Base-by-base conservation (phyloP, 2,888 invertebrate genomes). In the Heliconius aoede region DNA sequence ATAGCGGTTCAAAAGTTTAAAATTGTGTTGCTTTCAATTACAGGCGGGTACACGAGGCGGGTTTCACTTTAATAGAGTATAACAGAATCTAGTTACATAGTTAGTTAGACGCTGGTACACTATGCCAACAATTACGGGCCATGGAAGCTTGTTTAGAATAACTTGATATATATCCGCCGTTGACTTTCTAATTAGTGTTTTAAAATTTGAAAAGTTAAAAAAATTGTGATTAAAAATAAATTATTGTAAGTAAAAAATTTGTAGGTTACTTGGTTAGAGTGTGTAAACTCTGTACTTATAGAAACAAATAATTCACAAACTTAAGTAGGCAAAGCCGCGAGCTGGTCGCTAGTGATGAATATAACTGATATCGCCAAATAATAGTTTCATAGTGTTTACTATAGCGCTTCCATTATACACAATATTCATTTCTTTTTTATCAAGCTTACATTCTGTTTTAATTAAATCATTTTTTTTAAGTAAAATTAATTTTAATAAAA, bases 31-130 rank as follows among this genome's bases (percentile, higher is more conserved):
- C 30, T 28, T 32, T 65, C n/a, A 40, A 69, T 30, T 69, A 55
- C 30, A 69, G 55, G 51, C 51, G 68, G n/a, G 9, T 55, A 55
- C 13, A 55, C 68, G 21, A 69, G 68, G 69, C 55, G n/a, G 46
- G 51, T 55, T 65, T 24, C 69, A 24, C 55, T 30, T 69, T 69
- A 69, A 69, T 69, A 69, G 55, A 55, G 32, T 69, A 69, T 51
- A 32, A 32, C 30, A 55, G 51, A 69, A 55, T 69, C 24, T 69
- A 55, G 69, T 69, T 69, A 69, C n/a, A 32, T 55, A 55, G 69
- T 69, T 30, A n/a, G n/a, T 30, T 69, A 69, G 64, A 69, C 30
- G 55, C 30, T n/a, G 30, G 36, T 65, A 65, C 30, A 32, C 55
- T 69, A 32, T 55, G 55, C 51, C 36, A 65, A 40, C 65, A 65